These are phyloP conservation scores for Spizaetus ornatus DNA, from an alignment of 2,113 vertebrate genomes.

Conservation along the genomic window DNA sequence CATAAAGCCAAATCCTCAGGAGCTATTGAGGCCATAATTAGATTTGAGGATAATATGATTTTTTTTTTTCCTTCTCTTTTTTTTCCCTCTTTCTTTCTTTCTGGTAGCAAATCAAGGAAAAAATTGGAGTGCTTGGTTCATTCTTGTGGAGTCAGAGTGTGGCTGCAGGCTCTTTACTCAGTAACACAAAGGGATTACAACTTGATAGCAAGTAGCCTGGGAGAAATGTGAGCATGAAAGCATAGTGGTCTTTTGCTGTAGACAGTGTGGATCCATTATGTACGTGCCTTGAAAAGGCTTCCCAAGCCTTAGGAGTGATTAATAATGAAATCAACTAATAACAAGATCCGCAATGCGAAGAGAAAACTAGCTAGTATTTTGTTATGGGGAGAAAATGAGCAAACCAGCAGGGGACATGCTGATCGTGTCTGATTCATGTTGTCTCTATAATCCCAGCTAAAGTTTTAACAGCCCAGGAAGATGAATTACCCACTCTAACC, in stretches of 20 bases:
- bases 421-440: slow-evolving; percentile 67
- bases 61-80: no score
- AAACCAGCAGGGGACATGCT: slow-evolving; percentile 67
- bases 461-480: slow-evolving; percentile 42
- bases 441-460: slow-evolving; percentile 56
- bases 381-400: slow-evolving; percentile 63
- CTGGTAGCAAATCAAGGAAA: slow-evolving; percentile 1
- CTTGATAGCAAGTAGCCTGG: neutral
- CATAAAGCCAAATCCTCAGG: slow-evolving; percentile 11
- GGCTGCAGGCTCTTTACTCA: neutral
- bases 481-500: slow-evolving; percentile 43
- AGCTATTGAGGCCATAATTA: slow-evolving; percentile 36
- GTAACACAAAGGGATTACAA: neutral
- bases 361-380: slow-evolving; percentile 16
- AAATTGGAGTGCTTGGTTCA: neutral
- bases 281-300: neutral
- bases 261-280: neutral
- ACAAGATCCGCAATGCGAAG: neutral
- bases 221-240: neutral
- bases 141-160: neutral
- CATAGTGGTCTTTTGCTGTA: neutral
- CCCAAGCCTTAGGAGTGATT: neutral
- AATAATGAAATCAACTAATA: slow-evolving; percentile 42
- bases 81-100: neutral
- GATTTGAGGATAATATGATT: slow-evolving; percentile 8